These are phyloP conservation scores for Corythoichthys haematopterus DNA, from an alignment of 2,113 vertebrate species.

Conservation along the genomic window DNA sequence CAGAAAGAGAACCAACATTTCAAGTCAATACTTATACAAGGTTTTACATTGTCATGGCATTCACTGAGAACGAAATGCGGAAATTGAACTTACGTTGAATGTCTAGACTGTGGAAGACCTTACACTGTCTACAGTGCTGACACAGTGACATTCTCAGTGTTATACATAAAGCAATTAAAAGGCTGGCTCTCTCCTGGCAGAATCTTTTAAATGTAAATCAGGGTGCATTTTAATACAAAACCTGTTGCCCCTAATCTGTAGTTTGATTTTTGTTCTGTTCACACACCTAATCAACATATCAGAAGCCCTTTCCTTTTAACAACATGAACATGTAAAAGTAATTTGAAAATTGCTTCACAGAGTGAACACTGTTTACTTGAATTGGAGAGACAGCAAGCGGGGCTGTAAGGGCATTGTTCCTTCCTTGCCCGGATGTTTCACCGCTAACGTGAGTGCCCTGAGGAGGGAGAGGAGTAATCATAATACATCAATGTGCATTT, in stretches of 20 bases:
- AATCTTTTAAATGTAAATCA: background rate
- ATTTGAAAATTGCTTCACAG: background rate
- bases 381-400: background rate
- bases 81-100: background rate
- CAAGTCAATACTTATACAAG: no score
- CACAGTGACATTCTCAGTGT: background rate
- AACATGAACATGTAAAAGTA: background rate
- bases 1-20: no score
- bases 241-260: background rate
- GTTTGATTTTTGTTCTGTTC: background rate
- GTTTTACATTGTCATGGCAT: background rate
- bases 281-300: background rate
- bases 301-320: background rate
- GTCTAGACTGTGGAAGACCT: background rate
- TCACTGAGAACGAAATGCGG: background rate
- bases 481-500: conserved; percentile 5
- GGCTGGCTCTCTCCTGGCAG: background rate
- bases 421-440: background rate
- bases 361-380: background rate
- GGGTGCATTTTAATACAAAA: background rate
- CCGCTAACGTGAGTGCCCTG: conserved; percentile 8
- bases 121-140: background rate
- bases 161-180: no score
- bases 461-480: conserved; percentile 14
- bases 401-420: background rate